Evolutionary conservation across 2,888 invertebrate genomes (phyloP).

Genomic region (Pseudococcus longispinus): DNA sequence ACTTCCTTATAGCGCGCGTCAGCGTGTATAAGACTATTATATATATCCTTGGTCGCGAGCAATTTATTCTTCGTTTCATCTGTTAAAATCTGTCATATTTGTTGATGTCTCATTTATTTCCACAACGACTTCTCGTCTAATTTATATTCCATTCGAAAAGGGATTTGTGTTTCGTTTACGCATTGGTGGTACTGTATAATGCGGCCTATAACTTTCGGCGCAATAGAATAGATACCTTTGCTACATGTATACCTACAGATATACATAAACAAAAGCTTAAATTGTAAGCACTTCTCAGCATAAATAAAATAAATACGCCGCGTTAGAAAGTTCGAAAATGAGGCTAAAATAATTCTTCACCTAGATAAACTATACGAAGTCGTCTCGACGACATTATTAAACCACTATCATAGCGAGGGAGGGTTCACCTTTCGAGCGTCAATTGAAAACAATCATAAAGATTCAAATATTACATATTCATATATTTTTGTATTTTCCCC

Average conservation of each 20-base stretch:
- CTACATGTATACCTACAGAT: not conserved
- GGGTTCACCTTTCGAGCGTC: too few relatives aligned
- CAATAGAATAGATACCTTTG: not conserved
- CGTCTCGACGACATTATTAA: not conserved
- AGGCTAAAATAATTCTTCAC: not conserved
- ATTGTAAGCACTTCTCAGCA: not conserved
- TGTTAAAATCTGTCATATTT: conserved; percentile 1
- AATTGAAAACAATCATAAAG: too few relatives aligned
- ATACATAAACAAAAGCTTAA: conserved; percentile 3
- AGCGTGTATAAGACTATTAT: not conserved
- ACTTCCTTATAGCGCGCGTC: not conserved
- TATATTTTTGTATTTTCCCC: too few relatives aligned
- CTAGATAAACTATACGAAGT: not conserved
- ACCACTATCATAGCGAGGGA: not conserved
- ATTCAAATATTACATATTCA: too few relatives aligned
- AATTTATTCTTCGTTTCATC: conserved; percentile 11
- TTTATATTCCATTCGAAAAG: conserved; percentile 6
- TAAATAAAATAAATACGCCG: not conserved
- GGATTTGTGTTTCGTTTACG: conserved; percentile 11
- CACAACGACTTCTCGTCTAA: conserved; percentile 1
- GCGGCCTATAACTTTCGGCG: not conserved
- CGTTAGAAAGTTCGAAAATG: not conserved
- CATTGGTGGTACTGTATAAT: not conserved
- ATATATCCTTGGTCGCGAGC: conserved; percentile 1
- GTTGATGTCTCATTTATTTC: conserved; percentile 6